Evolutionary conservation across 2,888 invertebrate species (phyloP), one percentile per base, ranked within the genome.

Genomic region (Drosophila mimica): DNA sequence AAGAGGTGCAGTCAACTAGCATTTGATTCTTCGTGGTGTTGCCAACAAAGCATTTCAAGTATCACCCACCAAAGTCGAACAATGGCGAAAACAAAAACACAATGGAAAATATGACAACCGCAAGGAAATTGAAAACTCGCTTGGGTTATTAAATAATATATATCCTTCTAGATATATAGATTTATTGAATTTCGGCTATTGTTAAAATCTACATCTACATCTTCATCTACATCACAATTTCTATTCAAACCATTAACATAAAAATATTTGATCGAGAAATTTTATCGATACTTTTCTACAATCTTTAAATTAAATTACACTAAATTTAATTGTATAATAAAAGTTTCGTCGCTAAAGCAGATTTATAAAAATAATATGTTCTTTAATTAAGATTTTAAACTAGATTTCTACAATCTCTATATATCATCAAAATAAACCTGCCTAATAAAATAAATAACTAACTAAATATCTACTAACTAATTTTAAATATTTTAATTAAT

Each of bases 1-100:
- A 88, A 77, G 70, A 74, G 85, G 85, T 85, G 85, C 89, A 85
- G 85, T 87, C 89, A 73, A 71, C 84, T 63, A 68, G 36, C 52
- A 56, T 66, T 75, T 70, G 71, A 70, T 83, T 89, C 88, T 89
- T 64, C 72, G 72, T 71, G 59, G 52, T 58, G 63, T 65, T 53
- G 59, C 58, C 60, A 67, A 64, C 60, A 68, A 76, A 86, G 57
- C 66, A 71, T 73, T 83, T 83, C 61, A 81, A 67, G 65, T 70
- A 64, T 85, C 62, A 46, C 60, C 74, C 61, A 64, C 64, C 64
- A 58, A 71, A 67, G 60, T 38, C 15, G 62, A 54, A 89, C 83
- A 83, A 73, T 83, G 83, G 69, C 20, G 9, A 25, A 46, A 15
- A 46, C 2, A 43, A 17, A 38, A 36, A 4, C 15, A 9, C 4